Percentiles rank a stretch among this genome's conserved stretches.
Conservation (phyloP, 1,140 invertebrate genomes). For the Drosophila sucinea region DNA sequence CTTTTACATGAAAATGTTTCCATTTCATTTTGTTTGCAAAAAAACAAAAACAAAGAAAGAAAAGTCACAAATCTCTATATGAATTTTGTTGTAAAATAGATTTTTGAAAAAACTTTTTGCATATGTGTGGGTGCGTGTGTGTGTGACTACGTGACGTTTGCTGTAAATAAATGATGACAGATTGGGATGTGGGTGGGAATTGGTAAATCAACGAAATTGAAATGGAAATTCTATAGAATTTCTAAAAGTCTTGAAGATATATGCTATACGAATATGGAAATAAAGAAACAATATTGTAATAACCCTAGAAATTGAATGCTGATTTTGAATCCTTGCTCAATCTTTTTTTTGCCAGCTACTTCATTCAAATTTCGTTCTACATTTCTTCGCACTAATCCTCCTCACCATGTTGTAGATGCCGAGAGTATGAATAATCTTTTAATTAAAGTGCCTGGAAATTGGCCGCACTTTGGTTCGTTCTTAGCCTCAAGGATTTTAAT, state of each 20-base stretch:
- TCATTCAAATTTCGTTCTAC: not conserved
- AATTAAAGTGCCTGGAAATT: constrained; percentile 1
- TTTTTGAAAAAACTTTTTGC: constrained; percentile 37
- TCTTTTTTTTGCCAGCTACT: not conserved
- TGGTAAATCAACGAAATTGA: constrained; percentile 49
- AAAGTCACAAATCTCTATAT: constrained; percentile 13
- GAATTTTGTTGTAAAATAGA: constrained; percentile 45
- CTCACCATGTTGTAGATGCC: not conserved
- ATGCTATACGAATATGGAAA: too few species aligned
- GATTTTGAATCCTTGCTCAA: too few species aligned
- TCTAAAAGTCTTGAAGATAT: constrained; percentile 18
- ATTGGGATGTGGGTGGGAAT: constrained; percentile 29
- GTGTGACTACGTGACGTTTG: constrained; percentile 41
- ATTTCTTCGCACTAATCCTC: not conserved
- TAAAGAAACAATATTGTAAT: too few species aligned
- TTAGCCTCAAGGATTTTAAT: not conserved
- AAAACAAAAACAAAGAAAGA: not conserved
- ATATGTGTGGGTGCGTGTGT: not conserved
- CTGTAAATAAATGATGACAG: constrained; percentile 52
- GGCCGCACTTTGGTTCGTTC: not conserved
- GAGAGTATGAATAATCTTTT: constrained; percentile 1
- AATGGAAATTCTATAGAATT: constrained; percentile 20
- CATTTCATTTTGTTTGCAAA: constrained; percentile 1
- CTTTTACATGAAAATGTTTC: constrained; percentile 31
- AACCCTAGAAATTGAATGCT: too few species aligned